Evolutionary conservation across 2,888 invertebrate genomes (phyloP).

Genomic region (Baronia brevicornis): DNA sequence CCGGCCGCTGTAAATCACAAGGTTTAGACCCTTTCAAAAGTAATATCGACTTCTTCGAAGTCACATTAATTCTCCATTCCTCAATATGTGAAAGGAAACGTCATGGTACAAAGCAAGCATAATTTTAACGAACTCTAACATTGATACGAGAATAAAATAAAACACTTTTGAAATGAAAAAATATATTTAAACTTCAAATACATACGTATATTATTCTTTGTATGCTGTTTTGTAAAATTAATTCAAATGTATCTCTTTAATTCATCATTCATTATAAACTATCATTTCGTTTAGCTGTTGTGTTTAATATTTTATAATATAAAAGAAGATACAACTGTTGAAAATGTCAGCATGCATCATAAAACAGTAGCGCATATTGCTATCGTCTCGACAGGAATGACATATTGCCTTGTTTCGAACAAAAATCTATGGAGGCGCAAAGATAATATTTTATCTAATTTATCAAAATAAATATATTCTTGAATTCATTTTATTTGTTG

Average conservation of each 20-base stretch:
- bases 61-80: conserved; percentile 70
- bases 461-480: not conserved
- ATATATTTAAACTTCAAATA: conserved; percentile 19
- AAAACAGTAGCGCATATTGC: conserved; percentile 50
- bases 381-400: conserved; percentile 33
- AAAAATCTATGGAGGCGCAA: conserved; percentile 21
- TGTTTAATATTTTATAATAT: conserved; percentile 23
- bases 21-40: conserved; percentile 67
- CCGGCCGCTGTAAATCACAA: conserved; percentile 67
- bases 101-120: conserved; percentile 46
- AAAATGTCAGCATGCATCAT: conserved; percentile 52
- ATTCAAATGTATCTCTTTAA: too few relatives aligned
- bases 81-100: conserved; percentile 66
- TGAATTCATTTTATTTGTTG: too few relatives aligned
- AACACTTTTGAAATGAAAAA: conserved; percentile 16
- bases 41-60: conserved; percentile 73
- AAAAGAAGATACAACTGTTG: conserved; percentile 41
- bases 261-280: too few relatives aligned
- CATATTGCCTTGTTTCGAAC: conserved; percentile 31
- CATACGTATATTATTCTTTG: too few relatives aligned
- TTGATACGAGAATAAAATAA: conserved; percentile 17
- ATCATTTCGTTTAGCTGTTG: not conserved
- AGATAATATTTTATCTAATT: not conserved
- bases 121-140: conserved; percentile 37
- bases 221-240: too few relatives aligned